A percentile compares a stretch with the other conserved stretches of the same genome.
Conservation (phyloP, 2,797 vertebrate species). For the Liparis tanakae region DNA sequence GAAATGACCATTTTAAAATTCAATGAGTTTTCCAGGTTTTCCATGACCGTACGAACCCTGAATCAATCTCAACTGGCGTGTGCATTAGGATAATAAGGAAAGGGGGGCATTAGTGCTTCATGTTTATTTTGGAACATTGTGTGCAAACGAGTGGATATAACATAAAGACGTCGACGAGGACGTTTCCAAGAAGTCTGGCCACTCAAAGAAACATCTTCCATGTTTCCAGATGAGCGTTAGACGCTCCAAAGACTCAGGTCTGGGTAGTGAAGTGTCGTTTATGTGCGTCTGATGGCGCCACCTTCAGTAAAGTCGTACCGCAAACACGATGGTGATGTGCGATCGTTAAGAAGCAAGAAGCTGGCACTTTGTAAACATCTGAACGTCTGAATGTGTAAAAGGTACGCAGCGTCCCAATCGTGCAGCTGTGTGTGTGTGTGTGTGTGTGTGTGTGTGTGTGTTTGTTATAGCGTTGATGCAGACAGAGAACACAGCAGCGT, state of each 20-base stretch:
- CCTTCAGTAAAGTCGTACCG: neutral
- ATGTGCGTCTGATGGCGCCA: neutral
- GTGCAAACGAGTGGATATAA: neutral
- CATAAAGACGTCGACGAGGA: neutral
- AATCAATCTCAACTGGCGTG: neutral
- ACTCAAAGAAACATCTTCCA: neutral
- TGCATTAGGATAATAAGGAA: neutral
- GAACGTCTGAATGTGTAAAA: constrained; percentile 30
- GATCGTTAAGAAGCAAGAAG: constrained; percentile 23
- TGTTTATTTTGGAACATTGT: neutral
- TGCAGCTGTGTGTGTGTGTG: neutral
- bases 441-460: constrained; percentile 19
- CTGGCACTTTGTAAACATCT: constrained; percentile 27
- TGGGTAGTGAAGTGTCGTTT: neutral
- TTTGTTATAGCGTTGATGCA: constrained; percentile 14
- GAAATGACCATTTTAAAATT: too few species aligned
- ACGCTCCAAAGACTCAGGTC: neutral
- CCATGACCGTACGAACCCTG: too few species aligned
- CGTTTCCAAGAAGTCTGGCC: neutral
- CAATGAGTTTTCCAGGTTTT: too few species aligned
- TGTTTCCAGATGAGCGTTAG: neutral
- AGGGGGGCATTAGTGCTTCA: neutral
- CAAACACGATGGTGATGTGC: neutral
- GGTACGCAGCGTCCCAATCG: constrained; percentile 21
- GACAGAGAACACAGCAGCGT: constrained; percentile 57